Base-by-base conservation (phyloP, 2,113 vertebrate genomes). In the Centropus unirufus region DNA sequence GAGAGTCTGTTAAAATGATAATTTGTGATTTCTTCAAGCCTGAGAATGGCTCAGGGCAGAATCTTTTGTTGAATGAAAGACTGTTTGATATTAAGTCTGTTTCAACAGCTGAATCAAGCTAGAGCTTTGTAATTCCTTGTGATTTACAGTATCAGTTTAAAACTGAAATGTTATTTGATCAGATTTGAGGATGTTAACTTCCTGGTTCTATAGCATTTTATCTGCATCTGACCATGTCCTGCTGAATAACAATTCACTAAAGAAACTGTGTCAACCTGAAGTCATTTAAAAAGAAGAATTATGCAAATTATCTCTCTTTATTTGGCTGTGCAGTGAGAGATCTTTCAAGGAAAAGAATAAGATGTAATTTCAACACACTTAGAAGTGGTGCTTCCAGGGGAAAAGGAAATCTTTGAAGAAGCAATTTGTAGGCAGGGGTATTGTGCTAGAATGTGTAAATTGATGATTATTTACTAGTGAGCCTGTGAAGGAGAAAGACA, bases 391-490 rank as follows among this genome's bases (percentile, higher is more conserved):
- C 84, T 96, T 94, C 92, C 70, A 95, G 76, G 78, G 92, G 78
- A 93, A 96, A 96, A 95, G 92, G 83, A 96, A 96, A 91, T 92
- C 89, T 96, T 94, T 96, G 89, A 96, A 97, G 95, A 95, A 95
- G 93, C 75, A 97, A 97, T 97, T 96, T 97, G 90, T 97, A 96
- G 92, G 82, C 74, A 92, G 83, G 73, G 78, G 64, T 92, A 95
- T 96, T 94, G 95, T 96, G 93, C 83, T 89, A 73, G 87, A 92
- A 96, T 92, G 95, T 91, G 90, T 96, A 97, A 97, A 97, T 88
- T 97, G 95, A 97, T 97, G 94, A 97, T 97, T 97, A 97, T 98
- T 97, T 97, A 98, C 96, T 92, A 75, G 92, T 47, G 42, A 95
- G 79, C 51, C 74, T 95, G 88, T 70, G 94, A 92, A 93, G 87